Conservation (phyloP, 2,113 vertebrate genomes). For the Trematomus loennbergii region DNA sequence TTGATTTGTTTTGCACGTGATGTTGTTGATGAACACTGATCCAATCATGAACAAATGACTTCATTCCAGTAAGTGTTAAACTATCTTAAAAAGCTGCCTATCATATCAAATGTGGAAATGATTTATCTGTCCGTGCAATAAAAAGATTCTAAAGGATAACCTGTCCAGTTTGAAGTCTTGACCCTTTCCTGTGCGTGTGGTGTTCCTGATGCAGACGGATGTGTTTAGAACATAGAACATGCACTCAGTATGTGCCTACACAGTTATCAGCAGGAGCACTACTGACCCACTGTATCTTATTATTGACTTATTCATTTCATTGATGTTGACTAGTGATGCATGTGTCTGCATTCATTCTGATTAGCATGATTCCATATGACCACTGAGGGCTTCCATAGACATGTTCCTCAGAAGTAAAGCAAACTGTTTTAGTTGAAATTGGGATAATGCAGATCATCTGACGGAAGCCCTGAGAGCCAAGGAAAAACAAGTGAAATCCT, state of each 20-base stretch:
- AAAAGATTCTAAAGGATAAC: conserved; percentile 39
- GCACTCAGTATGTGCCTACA: background rate
- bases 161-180: background rate
- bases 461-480: no score
- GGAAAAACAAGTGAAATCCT: no score
- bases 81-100: conserved; percentile 46
- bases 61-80: conserved; percentile 69
- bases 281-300: background rate
- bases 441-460: no score
- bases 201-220: background rate
- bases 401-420: no score
- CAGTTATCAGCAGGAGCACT: background rate
- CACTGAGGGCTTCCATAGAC: no score
- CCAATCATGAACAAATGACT: conserved; percentile 59
- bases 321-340: background rate
- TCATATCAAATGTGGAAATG: conserved; percentile 56
- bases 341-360: background rate
- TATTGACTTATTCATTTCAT: background rate
- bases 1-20: conserved; percentile 67
- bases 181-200: no score
- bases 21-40: conserved; percentile 60
- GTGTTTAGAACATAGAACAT: background rate
- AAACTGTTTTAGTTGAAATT: no score
- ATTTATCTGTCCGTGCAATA: conserved; percentile 76
- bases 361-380: background rate